Conservation (phyloP, 2,888 invertebrate genomes). For the Arctia plantaginis region DNA sequence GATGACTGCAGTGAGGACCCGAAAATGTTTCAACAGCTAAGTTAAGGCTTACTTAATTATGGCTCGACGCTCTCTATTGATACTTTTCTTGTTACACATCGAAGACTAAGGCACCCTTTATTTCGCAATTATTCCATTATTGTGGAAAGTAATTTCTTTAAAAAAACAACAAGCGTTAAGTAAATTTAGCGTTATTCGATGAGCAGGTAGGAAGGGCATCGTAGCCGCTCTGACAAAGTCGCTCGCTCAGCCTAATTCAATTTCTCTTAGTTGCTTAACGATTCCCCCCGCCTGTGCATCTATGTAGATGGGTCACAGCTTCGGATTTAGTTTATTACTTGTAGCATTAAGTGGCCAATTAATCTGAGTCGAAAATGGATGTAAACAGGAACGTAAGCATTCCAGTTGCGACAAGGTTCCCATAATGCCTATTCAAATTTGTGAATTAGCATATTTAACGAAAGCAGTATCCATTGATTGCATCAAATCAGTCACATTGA, state of each 20-base stretch:
- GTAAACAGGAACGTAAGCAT: slow-evolving; percentile 69
- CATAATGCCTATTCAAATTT: slow-evolving; percentile 65
- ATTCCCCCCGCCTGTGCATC: slow-evolving; percentile 72
- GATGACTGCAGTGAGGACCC: too few species aligned
- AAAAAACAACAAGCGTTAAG: slow-evolving; percentile 26
- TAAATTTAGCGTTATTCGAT: slow-evolving; percentile 51
- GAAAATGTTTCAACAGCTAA: too few species aligned
- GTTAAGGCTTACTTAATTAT: too few species aligned
- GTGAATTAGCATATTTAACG: slow-evolving; percentile 61
- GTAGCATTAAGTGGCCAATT: slow-evolving; percentile 75
- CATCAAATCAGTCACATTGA: slow-evolving; percentile 41
- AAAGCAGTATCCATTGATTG: slow-evolving; percentile 51
- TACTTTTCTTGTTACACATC: background rate
- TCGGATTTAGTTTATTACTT: slow-evolving; percentile 77
- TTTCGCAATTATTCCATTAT: background rate
- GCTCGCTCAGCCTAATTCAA: slow-evolving; percentile 73
- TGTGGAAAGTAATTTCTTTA: background rate
- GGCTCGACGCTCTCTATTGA: background rate
- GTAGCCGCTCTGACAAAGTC: slow-evolving; percentile 50
- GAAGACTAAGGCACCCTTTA: background rate
- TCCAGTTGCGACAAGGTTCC: slow-evolving; percentile 68
- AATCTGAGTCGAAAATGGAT: slow-evolving; percentile 70
- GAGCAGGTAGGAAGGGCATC: slow-evolving; percentile 52
- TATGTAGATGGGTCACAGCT: slow-evolving; percentile 75
- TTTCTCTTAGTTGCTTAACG: slow-evolving; percentile 75